Conservation (phyloP, 2,113 vertebrate genomes). For the Bolborhynchus lineola region DNA sequence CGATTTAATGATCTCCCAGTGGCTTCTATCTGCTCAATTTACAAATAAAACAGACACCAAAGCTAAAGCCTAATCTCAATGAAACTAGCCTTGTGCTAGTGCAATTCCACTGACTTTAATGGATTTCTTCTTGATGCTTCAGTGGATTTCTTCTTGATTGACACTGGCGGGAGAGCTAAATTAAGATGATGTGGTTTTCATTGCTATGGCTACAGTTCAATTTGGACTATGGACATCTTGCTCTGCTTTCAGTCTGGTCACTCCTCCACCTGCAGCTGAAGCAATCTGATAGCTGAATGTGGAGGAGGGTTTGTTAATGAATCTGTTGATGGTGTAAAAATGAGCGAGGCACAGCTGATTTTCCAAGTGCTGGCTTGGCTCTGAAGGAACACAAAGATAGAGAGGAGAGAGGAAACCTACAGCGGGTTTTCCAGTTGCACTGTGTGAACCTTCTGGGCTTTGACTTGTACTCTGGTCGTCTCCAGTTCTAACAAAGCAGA, state of each 20-base stretch:
- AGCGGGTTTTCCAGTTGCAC: neutral
- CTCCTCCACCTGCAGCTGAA: neutral
- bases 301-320: neutral
- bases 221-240: neutral
- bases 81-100: neutral
- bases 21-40: conserved; percentile 53
- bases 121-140: neutral
- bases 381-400: neutral
- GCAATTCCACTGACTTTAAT: neutral
- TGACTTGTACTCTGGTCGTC: neutral
- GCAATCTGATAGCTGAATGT: neutral
- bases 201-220: neutral
- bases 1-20: neutral
- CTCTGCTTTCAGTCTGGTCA: neutral
- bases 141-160: neutral
- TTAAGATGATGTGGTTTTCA: neutral
- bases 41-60: conserved; percentile 42
- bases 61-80: neutral
- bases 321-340: neutral
- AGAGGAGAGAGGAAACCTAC: neutral
- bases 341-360: neutral
- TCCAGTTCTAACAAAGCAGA: neutral
- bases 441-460: neutral
- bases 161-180: neutral
- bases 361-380: neutral